Base-by-base conservation (phyloP, 2,113 vertebrate species). In the Corydoras maculifer region DNA sequence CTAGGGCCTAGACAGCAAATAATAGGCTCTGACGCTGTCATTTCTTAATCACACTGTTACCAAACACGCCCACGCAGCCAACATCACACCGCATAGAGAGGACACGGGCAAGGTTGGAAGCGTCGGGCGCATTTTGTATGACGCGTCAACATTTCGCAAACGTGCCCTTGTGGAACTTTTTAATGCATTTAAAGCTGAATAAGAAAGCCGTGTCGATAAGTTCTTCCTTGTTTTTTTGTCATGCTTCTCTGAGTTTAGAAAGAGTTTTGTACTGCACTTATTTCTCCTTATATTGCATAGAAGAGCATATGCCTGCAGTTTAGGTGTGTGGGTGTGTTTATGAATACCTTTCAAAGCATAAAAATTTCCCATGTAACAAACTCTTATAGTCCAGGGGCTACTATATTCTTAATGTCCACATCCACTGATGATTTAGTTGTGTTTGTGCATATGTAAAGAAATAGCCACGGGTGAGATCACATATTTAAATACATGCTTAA, bases 21-120 rank as follows among this genome's bases (percentile, higher is more conserved):
- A 81, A 78, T 76, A 77, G 76, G 70, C 68, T 75, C 72, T 71
- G 79, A 80, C 64, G 79, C 75, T 70, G 80, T 77, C 77, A 70
- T 77, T 75, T 75, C 51, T 71, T 77, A 78, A 81, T 74, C 75
- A 68, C 64, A 62, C 64, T 64, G 68, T 79, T 79, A 68, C 75
- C 68, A 76, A 76, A 79, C 70, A 76, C 59, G 8, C 75, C 70
- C 43, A 35, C 63, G 55, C 62, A 73, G 55, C 59, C 58, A 50
- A 25, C 25, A 48, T 31, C 53, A 14, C 25, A 14, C 48, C 25
- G 30, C 71, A 51, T 57, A 65, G 14, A 59, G 70, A 58, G 60
- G 54, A 60, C 58, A 69, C 43, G 25, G 35, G 58, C 65, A 35
- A 53, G 5, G 3, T 57, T 54, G 5, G 13, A 14, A 67, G 30